A percentile compares a stretch with the other conserved stretches of the same genome.
phyloP scores from a whole-genome alignment of 2,888 invertebrate genomes.

The Pterostichus niger region DNA sequence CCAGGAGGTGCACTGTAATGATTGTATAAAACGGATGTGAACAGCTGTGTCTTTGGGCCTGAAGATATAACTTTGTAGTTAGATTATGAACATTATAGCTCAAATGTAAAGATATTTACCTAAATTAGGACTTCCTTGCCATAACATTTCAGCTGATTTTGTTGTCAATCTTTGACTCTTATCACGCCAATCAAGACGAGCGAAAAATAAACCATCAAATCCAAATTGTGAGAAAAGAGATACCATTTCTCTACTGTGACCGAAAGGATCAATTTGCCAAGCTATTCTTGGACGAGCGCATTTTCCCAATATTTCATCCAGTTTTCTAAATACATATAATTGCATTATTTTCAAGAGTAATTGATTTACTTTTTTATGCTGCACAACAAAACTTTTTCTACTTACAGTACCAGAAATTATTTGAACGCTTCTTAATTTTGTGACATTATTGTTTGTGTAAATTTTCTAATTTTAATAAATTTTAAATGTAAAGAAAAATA shows the following conservation, averaged over 20 bases:
- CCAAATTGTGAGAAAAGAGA: constrained; percentile 83
- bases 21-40: constrained; percentile 81
- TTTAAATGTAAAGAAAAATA: too few relatives aligned
- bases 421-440: too few relatives aligned
- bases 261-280: constrained; percentile 94
- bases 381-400: too few relatives aligned
- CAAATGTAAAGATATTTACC: constrained; percentile 75
- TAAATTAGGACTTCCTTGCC: constrained; percentile 82
- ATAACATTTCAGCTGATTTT: constrained; percentile 85
- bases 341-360: too few relatives aligned
- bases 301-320: constrained; percentile 85
- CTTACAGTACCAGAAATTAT: too few relatives aligned
- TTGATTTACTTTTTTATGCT: too few relatives aligned
- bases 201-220: constrained; percentile 86
- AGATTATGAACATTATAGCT: not conserved
- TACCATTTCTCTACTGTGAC: constrained; percentile 86
- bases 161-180: constrained; percentile 79
- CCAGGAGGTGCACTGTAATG: constrained; percentile 80
- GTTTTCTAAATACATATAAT: constrained; percentile 75
- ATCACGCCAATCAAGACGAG: constrained; percentile 85
- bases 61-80: constrained; percentile 22
- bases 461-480: too few relatives aligned
- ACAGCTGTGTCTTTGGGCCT: constrained; percentile 76
- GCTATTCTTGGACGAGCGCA: constrained; percentile 88
- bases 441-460: too few relatives aligned